These are phyloP conservation scores for Trilocha varians DNA, from an alignment of 2,888 invertebrate species.

Conservation along the genomic window DNA sequence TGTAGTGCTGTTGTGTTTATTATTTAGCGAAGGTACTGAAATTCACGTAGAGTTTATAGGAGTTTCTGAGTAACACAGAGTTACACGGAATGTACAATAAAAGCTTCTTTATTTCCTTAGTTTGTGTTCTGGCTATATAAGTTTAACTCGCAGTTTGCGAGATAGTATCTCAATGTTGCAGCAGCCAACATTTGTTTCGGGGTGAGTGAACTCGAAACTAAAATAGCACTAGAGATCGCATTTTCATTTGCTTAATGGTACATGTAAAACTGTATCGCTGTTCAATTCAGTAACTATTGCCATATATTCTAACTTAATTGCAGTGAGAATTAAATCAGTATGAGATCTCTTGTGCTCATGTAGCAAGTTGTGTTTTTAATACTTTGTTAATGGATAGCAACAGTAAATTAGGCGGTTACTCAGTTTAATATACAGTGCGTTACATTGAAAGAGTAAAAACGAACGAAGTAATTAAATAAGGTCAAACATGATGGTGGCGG, in stretches of 20 bases:
- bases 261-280: conserved; percentile 5
- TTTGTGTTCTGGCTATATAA: not conserved
- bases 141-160: not conserved
- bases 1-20: too few relatives aligned
- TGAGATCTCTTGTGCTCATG: not conserved
- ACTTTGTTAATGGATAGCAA: conserved; percentile 50
- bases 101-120: not conserved
- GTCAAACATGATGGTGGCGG: conserved; percentile 60
- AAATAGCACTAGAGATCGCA: conserved; percentile 49
- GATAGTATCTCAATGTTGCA: conserved; percentile 19
- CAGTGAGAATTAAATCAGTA: not conserved
- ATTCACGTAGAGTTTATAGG: not conserved
- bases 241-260: conserved; percentile 24
- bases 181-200: conserved; percentile 39
- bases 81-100: too few relatives aligned
- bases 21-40: not conserved
- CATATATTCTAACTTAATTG: not conserved
- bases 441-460: conserved; percentile 68
- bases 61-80: not conserved
- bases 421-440: conserved; percentile 60
- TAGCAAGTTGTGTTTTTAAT: conserved; percentile 6
- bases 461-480: conserved; percentile 72
- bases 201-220: conserved; percentile 56
- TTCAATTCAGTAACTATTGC: too few relatives aligned
- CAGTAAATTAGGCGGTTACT: conserved; percentile 57